These are phyloP conservation scores for Cheilinus undulatus DNA, from an alignment of 2,113 vertebrate genomes.

Conservation along the genomic window DNA sequence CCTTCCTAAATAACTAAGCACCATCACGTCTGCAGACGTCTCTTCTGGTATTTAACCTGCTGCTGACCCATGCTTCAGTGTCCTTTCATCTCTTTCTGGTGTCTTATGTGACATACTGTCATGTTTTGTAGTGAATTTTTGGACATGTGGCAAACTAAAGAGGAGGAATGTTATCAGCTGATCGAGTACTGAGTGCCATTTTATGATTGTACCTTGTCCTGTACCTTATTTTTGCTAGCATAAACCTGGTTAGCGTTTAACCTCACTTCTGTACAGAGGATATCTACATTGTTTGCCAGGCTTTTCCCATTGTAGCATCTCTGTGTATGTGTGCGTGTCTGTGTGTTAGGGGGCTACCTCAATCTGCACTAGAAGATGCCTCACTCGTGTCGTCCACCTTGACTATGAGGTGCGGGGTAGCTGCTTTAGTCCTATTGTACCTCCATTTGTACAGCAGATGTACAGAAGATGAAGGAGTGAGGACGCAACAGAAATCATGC, in stretches of 20 bases:
- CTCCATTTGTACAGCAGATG: constrained; percentile 63
- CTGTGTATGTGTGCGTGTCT: constrained; percentile 32
- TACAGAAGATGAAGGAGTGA: constrained; percentile 68
- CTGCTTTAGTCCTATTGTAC: constrained; percentile 64
- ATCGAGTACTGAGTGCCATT: constrained; percentile 45
- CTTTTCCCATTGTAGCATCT: constrained; percentile 62
- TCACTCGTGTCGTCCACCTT: constrained; percentile 72
- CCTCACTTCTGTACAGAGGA: constrained; percentile 41
- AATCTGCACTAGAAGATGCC: constrained; percentile 76
- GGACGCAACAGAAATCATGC: constrained; percentile 70
- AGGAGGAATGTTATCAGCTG: constrained; percentile 37
- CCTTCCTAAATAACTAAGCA: background rate
- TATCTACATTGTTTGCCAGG: constrained; percentile 40
- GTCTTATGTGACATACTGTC: constrained; percentile 44
- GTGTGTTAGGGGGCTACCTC: constrained; percentile 70
- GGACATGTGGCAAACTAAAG: constrained; percentile 8
- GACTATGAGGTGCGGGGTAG: constrained; percentile 72
- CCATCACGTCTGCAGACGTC: background rate
- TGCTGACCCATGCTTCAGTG: constrained; percentile 41
- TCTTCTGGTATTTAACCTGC: constrained; percentile 17
- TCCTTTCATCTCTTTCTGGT: constrained; percentile 39
- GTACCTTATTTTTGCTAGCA: too few species aligned
- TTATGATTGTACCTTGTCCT: constrained; percentile 61
- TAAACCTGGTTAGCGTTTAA: constrained; percentile 41
- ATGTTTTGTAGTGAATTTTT: constrained; percentile 35